Percentiles rank a stretch among this genome's conserved stretches.
These are phyloP conservation scores for Dysidea cf. avara DNA, from an alignment of 37 sponge, comb jelly and placozoan species.

Conservation along the genomic window DNA sequence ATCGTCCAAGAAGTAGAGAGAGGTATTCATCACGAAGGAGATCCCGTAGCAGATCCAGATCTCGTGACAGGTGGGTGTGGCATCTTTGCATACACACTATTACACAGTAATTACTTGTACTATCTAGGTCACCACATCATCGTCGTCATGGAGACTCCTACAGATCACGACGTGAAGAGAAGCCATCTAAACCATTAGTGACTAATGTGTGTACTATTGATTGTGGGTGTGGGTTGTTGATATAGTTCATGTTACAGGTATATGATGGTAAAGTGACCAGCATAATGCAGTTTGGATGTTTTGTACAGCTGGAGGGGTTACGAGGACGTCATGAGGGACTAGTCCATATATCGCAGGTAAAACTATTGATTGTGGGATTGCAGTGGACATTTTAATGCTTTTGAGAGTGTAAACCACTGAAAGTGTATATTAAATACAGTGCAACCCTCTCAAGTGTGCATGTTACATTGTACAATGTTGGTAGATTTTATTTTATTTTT, in stretches of 20 bases:
- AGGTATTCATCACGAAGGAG: conserved; percentile 12
- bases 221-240: conserved; percentile 1
- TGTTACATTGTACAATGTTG: too few species aligned
- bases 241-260: conserved; percentile 35
- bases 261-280: conserved; percentile 92
- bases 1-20: conserved; percentile 12
- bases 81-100: background rate
- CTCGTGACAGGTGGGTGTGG: conserved; percentile 8
- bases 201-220: conserved; percentile 19
- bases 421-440: too few species aligned
- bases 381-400: too few species aligned
- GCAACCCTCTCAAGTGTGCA: too few species aligned
- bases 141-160: too few species aligned
- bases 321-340: conserved; percentile 85
- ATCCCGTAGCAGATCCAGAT: conserved; percentile 29
- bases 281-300: conserved; percentile 97
- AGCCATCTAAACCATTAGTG: conserved; percentile 4
- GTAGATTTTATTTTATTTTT: too few species aligned
- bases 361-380: too few species aligned
- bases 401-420: too few species aligned
- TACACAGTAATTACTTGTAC: conserved; percentile 11
- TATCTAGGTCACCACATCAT: too few species aligned
- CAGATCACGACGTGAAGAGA: conserved; percentile 1
- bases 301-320: conserved; percentile 92
- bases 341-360: conserved; percentile 89